Evolutionary conservation across 1,140 invertebrate genomes (phyloP).

Genomic region (Gerris buenoi): DNA sequence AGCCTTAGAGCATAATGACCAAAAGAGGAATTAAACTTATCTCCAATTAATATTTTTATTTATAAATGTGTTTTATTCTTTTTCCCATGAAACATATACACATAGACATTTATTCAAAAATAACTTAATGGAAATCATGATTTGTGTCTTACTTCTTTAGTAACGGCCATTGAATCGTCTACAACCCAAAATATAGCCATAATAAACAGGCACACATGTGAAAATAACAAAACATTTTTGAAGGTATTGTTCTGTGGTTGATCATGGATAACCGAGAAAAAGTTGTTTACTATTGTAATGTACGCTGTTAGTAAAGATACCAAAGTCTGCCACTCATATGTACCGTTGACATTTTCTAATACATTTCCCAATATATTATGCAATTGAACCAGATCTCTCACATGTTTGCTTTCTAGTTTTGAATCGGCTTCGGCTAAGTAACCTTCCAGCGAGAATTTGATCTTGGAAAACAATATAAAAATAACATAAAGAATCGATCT

Average conservation of each 20-base stretch:
- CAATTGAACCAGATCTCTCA: not conserved
- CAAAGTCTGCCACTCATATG: not conserved
- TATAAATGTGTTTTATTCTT: too few relatives aligned
- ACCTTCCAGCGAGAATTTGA: not conserved
- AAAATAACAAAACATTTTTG: not conserved
- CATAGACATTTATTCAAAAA: too few relatives aligned
- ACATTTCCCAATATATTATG: not conserved
- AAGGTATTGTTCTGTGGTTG: not conserved
- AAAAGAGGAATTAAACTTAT: too few relatives aligned
- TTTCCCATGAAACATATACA: too few relatives aligned
- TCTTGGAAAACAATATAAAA: not conserved
- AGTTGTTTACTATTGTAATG: not conserved
- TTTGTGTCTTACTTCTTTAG: not conserved
- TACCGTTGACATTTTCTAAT: not conserved
- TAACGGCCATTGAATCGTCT: not conserved
- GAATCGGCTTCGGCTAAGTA: not conserved
- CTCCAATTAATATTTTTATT: too few relatives aligned
- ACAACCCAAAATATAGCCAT: not conserved
- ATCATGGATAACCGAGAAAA: not conserved
- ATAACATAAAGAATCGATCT: not conserved
- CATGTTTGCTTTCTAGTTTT: not conserved
- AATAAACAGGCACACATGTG: not conserved
- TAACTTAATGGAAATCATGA: too few relatives aligned
- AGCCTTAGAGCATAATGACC: too few relatives aligned
- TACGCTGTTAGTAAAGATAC: not conserved